These are phyloP conservation scores for Hydroisotoma schaefferi DNA, from an alignment of 2,888 invertebrate genomes.

Conservation along the genomic window DNA sequence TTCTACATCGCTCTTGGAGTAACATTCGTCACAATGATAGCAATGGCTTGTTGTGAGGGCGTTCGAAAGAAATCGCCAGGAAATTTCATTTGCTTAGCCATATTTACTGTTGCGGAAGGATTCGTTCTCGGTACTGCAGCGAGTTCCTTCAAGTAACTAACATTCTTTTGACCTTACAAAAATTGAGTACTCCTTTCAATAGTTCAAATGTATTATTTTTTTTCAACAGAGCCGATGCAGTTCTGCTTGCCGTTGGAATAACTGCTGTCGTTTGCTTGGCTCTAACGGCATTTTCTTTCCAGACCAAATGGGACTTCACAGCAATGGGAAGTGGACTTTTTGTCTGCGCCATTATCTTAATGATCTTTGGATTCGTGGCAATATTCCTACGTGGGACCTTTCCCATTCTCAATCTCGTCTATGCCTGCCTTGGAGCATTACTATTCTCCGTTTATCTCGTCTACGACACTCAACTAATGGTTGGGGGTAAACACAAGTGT, in stretches of 20 bases:
- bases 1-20: conserved; percentile 19
- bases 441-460: conserved; percentile 84
- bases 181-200: too few relatives aligned
- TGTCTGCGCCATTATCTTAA: conserved; percentile 69
- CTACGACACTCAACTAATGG: conserved; percentile 88
- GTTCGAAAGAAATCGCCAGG: conserved; percentile 78
- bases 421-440: conserved; percentile 79
- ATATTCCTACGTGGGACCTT: conserved; percentile 56
- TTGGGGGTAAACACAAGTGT: conserved; percentile 86
- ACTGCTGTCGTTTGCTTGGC: conserved; percentile 81
- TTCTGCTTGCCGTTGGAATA: conserved; percentile 69
- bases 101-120: conserved; percentile 80
- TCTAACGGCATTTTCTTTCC: conserved; percentile 87
- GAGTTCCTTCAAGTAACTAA: conserved; percentile 52
- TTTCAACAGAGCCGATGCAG: conserved; percentile 48
- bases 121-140: conserved; percentile 73
- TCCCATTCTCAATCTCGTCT: conserved; percentile 61
- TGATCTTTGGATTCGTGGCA: conserved; percentile 74
- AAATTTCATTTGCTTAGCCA: conserved; percentile 81
- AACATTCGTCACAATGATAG: conserved; percentile 40
- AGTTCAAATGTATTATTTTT: too few relatives aligned
- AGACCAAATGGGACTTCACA: conserved; percentile 86
- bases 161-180: too few relatives aligned
- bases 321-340: conserved; percentile 73
- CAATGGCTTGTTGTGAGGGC: conserved; percentile 69